A percentile compares a stretch with the other conserved stretches of the same genome.
Evolutionary conservation across 2,113 vertebrate genomes (phyloP).

Genomic region (Hippocampus abdominalis): DNA sequence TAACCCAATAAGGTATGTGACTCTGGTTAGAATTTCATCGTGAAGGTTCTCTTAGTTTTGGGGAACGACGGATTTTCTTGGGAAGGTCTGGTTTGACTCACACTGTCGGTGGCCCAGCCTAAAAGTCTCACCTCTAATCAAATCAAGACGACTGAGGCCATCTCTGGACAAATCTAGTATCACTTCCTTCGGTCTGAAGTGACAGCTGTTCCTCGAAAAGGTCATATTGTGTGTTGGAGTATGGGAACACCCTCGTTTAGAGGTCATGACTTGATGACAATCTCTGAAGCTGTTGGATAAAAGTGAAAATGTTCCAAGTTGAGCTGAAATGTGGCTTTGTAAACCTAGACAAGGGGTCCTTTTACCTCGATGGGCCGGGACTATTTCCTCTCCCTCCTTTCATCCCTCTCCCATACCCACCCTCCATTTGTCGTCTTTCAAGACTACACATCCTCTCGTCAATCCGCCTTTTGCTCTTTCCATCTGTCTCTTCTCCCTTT

Average conservation of each 20-base stretch:
- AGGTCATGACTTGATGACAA: background rate
- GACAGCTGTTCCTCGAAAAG: background rate
- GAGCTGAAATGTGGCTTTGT: constrained; percentile 61
- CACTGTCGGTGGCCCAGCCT: background rate
- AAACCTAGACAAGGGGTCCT: constrained; percentile 56
- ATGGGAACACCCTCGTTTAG: background rate
- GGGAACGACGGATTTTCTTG: background rate
- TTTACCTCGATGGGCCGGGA: constrained; percentile 52
- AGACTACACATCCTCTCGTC: constrained; percentile 13
- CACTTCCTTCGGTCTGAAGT: background rate
- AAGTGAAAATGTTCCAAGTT: constrained; percentile 29
- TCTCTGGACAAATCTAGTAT: background rate
- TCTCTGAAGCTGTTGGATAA: constrained; percentile 4
- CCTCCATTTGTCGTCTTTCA: constrained; percentile 30
- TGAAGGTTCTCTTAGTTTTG: background rate
- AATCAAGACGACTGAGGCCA: background rate
- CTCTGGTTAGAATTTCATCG: background rate
- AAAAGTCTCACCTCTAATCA: background rate
- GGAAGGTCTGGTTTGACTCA: background rate
- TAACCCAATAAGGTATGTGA: background rate
- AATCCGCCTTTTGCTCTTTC: constrained; percentile 18
- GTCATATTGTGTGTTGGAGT: background rate
- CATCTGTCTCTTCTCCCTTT: constrained; percentile 25
- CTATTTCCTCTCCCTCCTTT: constrained; percentile 31
- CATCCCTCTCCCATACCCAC: constrained; percentile 4